Evolutionary conservation across 2,113 vertebrate species (phyloP), one percentile per base, ranked within the genome.

Genomic region (Monopterus albus): DNA sequence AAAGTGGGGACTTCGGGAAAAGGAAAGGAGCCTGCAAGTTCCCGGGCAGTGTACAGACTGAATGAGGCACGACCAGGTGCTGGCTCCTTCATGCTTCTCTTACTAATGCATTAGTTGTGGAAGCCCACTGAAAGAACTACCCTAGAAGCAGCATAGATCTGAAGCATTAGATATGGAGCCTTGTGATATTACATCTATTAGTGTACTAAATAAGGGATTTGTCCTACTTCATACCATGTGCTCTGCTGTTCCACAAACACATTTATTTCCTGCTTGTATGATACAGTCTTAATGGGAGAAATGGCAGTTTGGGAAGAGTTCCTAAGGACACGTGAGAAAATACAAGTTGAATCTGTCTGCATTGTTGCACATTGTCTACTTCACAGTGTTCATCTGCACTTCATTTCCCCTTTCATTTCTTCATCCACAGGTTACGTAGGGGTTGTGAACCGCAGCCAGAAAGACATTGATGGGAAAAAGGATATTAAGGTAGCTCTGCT

Each of bases 381-480:
- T 79, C 25, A 9, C 50, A 40, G 18, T 35, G 23, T 29, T 35
- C 23, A 45, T 31, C 40, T 29, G 60, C 25, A 66, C 47, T 45
- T 63, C 15, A 52, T 56, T 81, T 78, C 50, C 63, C 25, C 20
- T 62, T 42, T 46, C 46, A 31, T 47, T 29, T 61, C 45, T 49
- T 59, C 75, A 40, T 55, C 7, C 40, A 15, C 84, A 96, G 94
- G 95, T 64, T 96, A 95, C 61, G 82, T 95, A 36, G 95, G 95
- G 15, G 93, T 95, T 53, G 95, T 96, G 40, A 96, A 96, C 86
- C 93, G 94, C 66, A 94, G 95, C 76, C 95, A 96, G 87, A 95
- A 94, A 89, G 95, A 96, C 88, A 95, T 96, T 26, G 94, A 95
- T 20, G 95, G 93, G 14, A 95, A 93, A 79, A 95, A 95, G 80